Conservation (phyloP, 2,797 vertebrate genomes). For the Basileuterus tristriatus region DNA sequence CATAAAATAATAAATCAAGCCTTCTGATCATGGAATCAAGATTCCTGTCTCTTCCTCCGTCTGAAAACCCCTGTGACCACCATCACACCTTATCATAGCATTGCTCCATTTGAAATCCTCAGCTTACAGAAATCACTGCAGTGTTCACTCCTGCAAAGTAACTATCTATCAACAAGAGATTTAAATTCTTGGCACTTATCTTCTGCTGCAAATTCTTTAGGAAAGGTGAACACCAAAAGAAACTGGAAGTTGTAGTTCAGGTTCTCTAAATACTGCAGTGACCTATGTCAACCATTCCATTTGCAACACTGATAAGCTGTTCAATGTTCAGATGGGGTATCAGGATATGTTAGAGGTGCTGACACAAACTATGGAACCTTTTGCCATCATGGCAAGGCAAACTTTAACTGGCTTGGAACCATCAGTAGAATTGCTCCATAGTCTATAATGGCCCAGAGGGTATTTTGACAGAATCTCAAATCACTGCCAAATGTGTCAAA, state of each 20-base stretch:
- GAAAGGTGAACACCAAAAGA: not conserved
- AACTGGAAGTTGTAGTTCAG: not conserved
- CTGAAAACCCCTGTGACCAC: too few relatives aligned
- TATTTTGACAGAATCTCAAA: not conserved
- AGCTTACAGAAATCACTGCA: not conserved
- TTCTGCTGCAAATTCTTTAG: not conserved
- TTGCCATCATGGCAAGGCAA: not conserved
- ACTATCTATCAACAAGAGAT: not conserved
- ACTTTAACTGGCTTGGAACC: conserved; percentile 35
- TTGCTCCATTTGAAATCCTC: not conserved
- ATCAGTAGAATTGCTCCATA: conserved; percentile 32
- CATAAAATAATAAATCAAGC: too few relatives aligned
- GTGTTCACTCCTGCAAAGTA: not conserved
- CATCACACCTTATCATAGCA: not conserved
- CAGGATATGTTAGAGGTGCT: conserved; percentile 24
- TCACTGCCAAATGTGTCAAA: not conserved
- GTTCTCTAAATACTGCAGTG: not conserved
- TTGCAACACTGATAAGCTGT: conserved; percentile 24
- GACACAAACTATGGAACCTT: conserved; percentile 39
- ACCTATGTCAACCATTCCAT: not conserved
- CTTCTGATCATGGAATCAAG: too few relatives aligned
- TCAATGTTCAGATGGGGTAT: not conserved
- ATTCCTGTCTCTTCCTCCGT: too few relatives aligned
- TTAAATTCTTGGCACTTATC: not conserved
- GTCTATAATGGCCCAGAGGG: accelerated